Percentiles rank a stretch among this genome's conserved stretches.
These are phyloP conservation scores for Xenopus laevis DNA, from an alignment of 2,113 vertebrate genomes.

Conservation along the genomic window DNA sequence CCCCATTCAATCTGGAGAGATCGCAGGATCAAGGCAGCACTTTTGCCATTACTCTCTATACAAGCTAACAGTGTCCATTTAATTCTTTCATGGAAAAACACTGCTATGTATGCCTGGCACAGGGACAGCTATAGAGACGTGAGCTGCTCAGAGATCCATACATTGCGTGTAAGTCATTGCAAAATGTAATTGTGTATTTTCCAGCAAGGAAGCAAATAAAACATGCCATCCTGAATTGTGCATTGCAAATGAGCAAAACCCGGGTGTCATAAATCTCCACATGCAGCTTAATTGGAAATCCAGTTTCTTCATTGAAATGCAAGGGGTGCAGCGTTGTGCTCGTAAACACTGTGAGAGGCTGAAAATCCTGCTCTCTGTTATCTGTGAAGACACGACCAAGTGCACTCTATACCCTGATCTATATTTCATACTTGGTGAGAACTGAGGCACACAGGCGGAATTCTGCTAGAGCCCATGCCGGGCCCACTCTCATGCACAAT, in stretches of 20 bases:
- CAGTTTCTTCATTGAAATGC: conserved; percentile 37
- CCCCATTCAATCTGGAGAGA: background rate
- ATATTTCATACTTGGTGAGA: no score
- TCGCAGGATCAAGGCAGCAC: background rate
- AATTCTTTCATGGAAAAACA: background rate
- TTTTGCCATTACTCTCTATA: background rate
- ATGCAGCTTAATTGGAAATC: conserved; percentile 44
- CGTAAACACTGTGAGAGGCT: conserved; percentile 16
- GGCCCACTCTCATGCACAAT: no score
- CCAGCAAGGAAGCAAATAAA: conserved; percentile 14
- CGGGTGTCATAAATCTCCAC: conserved; percentile 38
- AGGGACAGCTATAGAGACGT: background rate
- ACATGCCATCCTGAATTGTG: conserved; percentile 23
- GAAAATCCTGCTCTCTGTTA: background rate
- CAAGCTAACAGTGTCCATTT: background rate
- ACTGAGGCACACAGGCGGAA: no score
- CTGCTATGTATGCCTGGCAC: background rate
- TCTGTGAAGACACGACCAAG: background rate
- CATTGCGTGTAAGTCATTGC: background rate
- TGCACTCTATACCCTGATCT: background rate
- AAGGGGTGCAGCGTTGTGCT: conserved; percentile 18
- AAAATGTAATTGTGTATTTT: conserved; percentile 23
- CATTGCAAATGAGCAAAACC: conserved; percentile 36
- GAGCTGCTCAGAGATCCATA: background rate
- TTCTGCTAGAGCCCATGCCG: no score